phyloP scores from a whole-genome alignment of 2,888 invertebrate genomes.

The Stictocephala bisonia region DNA sequence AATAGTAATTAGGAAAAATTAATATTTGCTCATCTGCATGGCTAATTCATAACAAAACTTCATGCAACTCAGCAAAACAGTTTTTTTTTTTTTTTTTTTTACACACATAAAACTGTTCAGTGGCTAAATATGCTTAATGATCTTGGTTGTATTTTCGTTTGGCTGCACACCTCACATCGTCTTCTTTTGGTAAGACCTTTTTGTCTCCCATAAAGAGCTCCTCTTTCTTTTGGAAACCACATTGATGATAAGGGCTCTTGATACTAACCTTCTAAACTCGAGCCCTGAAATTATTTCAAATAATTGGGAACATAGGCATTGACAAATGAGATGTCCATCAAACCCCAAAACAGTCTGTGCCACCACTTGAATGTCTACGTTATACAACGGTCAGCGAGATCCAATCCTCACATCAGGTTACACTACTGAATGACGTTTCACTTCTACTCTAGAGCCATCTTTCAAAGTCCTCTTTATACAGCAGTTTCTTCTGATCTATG shows the following conservation, averaged over 20 bases:
- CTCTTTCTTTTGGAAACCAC: not conserved
- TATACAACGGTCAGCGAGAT: too few relatives aligned
- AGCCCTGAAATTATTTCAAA: not conserved
- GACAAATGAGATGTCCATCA: not conserved
- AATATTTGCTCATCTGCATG: too few relatives aligned
- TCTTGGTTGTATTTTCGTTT: conserved; percentile 21
- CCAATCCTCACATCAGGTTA: too few relatives aligned
- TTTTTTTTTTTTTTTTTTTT: not conserved
- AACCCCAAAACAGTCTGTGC: too few relatives aligned
- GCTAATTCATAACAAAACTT: not conserved
- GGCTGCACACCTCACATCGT: conserved; percentile 26
- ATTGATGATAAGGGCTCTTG: not conserved
- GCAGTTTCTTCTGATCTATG: too few relatives aligned
- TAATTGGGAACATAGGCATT: not conserved
- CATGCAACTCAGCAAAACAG: not conserved
- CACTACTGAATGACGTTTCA: too few relatives aligned
- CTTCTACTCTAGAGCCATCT: too few relatives aligned
- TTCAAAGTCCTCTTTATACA: too few relatives aligned
- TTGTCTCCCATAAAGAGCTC: not conserved
- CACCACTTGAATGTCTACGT: too few relatives aligned
- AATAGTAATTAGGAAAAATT: too few relatives aligned
- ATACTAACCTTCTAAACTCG: not conserved
- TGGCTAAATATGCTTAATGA: not conserved
- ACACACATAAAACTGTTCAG: too few relatives aligned
- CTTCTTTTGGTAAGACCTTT: not conserved